Conservation (phyloP, 2,797 vertebrate genomes). For the Vultur gryphus region DNA sequence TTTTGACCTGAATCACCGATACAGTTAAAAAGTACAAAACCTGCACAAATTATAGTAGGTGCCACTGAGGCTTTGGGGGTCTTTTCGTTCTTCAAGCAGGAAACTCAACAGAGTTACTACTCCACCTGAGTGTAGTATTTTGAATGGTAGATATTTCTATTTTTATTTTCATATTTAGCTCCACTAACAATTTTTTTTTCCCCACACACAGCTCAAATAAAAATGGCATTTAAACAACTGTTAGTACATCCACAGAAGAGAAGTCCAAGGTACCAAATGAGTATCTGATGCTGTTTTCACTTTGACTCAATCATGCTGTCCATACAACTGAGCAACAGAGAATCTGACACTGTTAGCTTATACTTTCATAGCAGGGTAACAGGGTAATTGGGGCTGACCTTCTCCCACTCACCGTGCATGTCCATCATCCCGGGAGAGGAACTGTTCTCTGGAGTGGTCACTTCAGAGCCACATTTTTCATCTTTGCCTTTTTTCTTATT, state of each 20-base stretch:
- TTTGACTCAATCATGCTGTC: neutral
- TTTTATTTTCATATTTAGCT: neutral
- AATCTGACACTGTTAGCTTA: neutral
- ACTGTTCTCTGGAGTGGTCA: constrained; percentile 98
- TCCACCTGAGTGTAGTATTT: neutral
- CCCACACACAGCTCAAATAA: neutral
- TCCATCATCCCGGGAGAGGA: constrained; percentile 99
- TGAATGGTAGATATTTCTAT: neutral
- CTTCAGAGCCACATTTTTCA: constrained; percentile 94
- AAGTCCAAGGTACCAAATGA: neutral
- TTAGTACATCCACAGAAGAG: neutral
- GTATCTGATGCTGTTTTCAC: neutral
- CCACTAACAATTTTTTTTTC: neutral
- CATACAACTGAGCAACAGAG: neutral
- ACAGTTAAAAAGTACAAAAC: neutral
- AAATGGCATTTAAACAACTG: neutral
- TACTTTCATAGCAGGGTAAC: neutral
- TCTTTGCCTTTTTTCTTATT: constrained; percentile 98
- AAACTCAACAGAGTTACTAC: neutral
- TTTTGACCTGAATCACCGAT: neutral
- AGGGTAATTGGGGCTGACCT: neutral
- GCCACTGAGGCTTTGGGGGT: neutral
- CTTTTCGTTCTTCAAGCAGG: neutral
- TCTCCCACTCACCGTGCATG: constrained; percentile 88
- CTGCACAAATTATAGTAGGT: neutral